Evolutionary conservation across 2,888 invertebrate species (phyloP), one percentile per base, ranked within the genome.

Genomic region (Platypus cylindrus): DNA sequence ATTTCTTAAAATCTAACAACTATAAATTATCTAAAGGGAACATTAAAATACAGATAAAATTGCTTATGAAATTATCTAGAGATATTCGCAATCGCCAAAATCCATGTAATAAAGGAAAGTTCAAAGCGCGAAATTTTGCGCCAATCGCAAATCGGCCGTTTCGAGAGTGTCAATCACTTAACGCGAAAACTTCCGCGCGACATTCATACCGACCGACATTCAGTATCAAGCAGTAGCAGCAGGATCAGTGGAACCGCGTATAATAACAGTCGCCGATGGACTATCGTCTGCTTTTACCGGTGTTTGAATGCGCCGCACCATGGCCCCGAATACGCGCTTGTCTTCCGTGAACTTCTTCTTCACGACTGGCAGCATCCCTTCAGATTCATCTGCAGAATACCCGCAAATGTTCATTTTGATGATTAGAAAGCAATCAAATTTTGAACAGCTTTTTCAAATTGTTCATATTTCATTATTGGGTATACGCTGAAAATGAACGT

Each of bases 271-370:
- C 45, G 44, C 37, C 48, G 47, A 45, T 47, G 48, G 48, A 50
- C 48, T 50, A 48, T 48, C 40, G 46, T 43, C n/a, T 46, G 45
- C 41, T 40, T n/a, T 41, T 41, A 37, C 37, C 42, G 45, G 43
- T 40, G 45, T n/a, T n/a, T n/a, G n/a, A n/a, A 45, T 50, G 49
- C 50, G 50, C 51, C 49, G 49, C 46, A 48, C 48, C 49, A 43
- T 38, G 48, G 47, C 48, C 47, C 43, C 45, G 51, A 37, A 45
- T 39, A 43, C 45, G 48, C 46, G 48, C 44, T 44, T 41, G 41
- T 41, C 36, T 34, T 37, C 29, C 30, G 40, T 27, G 29, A 32
- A 31, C 36, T 40, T 40, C 40, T 40, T 37, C 40, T 29, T 31
- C 36, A 23, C 30, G 25, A 36, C 37, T 40, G 34, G 36, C 34